Evolutionary conservation across 2,888 invertebrate genomes (phyloP), one percentile per base, ranked within the genome.

Genomic region (Campoplex capitator): DNA sequence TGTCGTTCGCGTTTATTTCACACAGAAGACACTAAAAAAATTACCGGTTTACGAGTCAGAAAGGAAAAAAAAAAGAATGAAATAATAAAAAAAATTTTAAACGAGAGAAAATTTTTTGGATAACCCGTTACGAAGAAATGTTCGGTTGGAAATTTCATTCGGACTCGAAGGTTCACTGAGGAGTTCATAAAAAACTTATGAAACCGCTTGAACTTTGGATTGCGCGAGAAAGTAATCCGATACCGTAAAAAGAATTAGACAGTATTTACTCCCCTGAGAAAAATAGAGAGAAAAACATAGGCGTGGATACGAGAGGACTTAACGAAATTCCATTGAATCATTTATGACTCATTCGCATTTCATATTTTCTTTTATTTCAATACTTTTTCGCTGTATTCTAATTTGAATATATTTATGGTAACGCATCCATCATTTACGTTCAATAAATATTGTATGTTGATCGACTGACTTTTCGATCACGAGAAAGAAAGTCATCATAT

Each of bases 191-290:
- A 11, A 65, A 65, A 48, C 62, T 62, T 62, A 32, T 32, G 62
- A 62, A 32, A 23, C 38, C 8, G 8, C 62, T 75, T 62, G 58
- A 18, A 32, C 65, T 38, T 65, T 58, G 35, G 73, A 54, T 38
- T 28, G 76, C 23, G 73, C 35, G 75, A 83, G 78, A 83, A 79
- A 86, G 82, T 86, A 28, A 83, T 42, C 38, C 35, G 35, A 32
- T 35, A 38, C 48, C 2, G 7, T 62, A 32, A 16, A 13, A 62
- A 58, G 56, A 76, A 68, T 74, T 51, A 68, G 67, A 13, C 67
- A 42, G 77, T 62, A 58, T 62, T 51, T 58, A 70, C 68, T 65
- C 51, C 1, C 32, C 9, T n/a, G 51, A 71, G 48, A 16, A 8
- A n/a, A 48, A 35, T 48, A 32, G 32, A 51, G 70, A 71, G 54